Evolutionary conservation across 1,140 invertebrate genomes (phyloP).

Genomic region (Cyclina sinensis): DNA sequence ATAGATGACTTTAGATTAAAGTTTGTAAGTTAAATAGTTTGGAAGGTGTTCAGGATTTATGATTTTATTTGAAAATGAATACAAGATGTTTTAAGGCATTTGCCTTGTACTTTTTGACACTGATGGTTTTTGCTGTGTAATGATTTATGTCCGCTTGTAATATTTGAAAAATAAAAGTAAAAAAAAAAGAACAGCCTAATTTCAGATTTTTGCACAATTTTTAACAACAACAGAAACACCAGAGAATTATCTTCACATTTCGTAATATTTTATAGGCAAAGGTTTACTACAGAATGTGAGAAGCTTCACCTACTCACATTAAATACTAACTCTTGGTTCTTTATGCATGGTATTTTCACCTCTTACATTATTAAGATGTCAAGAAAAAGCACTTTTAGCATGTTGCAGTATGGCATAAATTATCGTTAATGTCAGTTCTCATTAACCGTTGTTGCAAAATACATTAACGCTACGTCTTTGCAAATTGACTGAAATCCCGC

Average conservation of each 20-base stretch:
- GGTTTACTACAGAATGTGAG: background rate
- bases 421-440: conserved; percentile 18
- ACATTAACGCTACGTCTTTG: conserved; percentile 20
- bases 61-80: conserved; percentile 1
- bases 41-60: background rate
- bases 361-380: conserved; percentile 35
- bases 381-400: background rate
- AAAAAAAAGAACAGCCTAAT: too few relatives aligned
- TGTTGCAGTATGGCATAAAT: conserved; percentile 11
- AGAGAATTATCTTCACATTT: too few relatives aligned
- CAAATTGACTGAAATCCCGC: conserved; percentile 28
- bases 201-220: background rate
- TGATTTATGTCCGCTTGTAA: too few relatives aligned
- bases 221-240: background rate
- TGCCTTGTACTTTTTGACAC: too few relatives aligned
- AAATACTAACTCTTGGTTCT: background rate
- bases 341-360: conserved; percentile 30
- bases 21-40: background rate
- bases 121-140: too few relatives aligned
- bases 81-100: background rate
- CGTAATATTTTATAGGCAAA: background rate
- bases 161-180: too few relatives aligned
- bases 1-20: conserved; percentile 20
- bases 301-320: background rate
- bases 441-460: conserved; percentile 36